These are phyloP conservation scores for Drosophila insularis DNA, from an alignment of 1,140 invertebrate species.

Conservation along the genomic window DNA sequence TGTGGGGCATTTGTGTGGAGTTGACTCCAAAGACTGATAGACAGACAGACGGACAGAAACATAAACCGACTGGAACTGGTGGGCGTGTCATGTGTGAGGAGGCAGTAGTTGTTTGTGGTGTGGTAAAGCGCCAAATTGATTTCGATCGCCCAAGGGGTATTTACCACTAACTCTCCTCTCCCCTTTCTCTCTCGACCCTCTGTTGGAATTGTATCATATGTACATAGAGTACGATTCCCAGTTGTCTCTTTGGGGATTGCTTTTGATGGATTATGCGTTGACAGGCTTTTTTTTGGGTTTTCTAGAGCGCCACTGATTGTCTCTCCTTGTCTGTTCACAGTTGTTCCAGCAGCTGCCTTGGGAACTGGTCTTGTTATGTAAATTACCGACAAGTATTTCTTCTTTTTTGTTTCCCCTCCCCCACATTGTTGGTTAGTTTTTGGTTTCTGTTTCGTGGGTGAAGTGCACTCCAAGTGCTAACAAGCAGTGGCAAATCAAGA, in stretches of 20 bases:
- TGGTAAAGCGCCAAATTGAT: constrained; percentile 80
- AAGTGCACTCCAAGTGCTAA: constrained; percentile 69
- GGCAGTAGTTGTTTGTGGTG: constrained; percentile 53
- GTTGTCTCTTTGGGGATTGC: constrained; percentile 30
- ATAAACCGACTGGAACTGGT: constrained; percentile 28
- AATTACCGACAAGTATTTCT: constrained; percentile 49
- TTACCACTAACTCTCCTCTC: not conserved
- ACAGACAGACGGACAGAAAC: constrained; percentile 28
- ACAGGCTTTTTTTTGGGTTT: constrained; percentile 59
- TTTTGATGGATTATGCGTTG: constrained; percentile 79
- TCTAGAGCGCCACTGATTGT: constrained; percentile 75
- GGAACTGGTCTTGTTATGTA: constrained; percentile 80
- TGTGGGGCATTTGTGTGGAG: constrained; percentile 49
- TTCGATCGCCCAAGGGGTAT: constrained; percentile 73
- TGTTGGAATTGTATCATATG: constrained; percentile 43
- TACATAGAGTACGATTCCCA: constrained; percentile 39
- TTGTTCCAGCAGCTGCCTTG: constrained; percentile 41
- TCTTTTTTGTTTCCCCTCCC: not conserved
- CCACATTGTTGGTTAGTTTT: constrained; percentile 9
- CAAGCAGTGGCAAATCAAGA: constrained; percentile 48
- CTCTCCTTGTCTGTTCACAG: constrained; percentile 28
- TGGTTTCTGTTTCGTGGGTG: constrained; percentile 54
- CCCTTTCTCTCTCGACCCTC: constrained; percentile 12
- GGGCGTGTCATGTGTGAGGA: constrained; percentile 69
- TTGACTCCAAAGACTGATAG: constrained; percentile 16